Evolutionary conservation across 2,113 vertebrate species (phyloP).

Genomic region (Tetrax tetrax): DNA sequence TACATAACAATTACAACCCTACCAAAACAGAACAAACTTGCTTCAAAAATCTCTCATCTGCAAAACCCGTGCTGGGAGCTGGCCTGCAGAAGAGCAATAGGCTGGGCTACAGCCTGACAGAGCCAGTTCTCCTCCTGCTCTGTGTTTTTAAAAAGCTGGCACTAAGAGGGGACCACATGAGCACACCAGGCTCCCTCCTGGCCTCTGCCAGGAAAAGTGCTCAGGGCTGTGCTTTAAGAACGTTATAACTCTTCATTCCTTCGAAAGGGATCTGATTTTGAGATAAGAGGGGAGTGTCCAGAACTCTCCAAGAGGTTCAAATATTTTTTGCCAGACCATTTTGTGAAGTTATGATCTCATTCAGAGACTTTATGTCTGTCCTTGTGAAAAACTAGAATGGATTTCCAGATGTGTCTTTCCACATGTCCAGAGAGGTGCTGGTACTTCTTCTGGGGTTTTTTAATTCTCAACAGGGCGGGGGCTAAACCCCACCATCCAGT

Average conservation of each 20-base stretch:
- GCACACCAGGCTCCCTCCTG: background rate
- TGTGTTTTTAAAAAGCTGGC: background rate
- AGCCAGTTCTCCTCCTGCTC: accelerated
- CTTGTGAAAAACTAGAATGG: background rate
- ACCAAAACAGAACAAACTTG: background rate
- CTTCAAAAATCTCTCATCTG: background rate
- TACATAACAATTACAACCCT: accelerated
- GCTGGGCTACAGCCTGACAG: background rate
- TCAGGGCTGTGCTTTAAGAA: background rate
- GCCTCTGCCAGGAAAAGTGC: background rate
- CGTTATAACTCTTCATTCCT: background rate
- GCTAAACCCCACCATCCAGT: background rate
- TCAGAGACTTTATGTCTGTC: background rate
- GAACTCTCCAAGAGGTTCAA: background rate
- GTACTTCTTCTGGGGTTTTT: background rate
- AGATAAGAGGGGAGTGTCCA: constrained; percentile 28
- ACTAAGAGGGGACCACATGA: background rate
- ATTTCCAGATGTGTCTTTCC: background rate
- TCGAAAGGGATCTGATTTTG: background rate
- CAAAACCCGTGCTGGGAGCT: background rate
- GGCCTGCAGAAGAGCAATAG: background rate
- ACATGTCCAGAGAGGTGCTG: background rate
- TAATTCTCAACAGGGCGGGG: background rate
- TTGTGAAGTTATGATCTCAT: background rate
- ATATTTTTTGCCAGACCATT: background rate